These are phyloP conservation scores for Panurus biarmicus DNA, from an alignment of 2,113 vertebrate species.

Conservation along the genomic window DNA sequence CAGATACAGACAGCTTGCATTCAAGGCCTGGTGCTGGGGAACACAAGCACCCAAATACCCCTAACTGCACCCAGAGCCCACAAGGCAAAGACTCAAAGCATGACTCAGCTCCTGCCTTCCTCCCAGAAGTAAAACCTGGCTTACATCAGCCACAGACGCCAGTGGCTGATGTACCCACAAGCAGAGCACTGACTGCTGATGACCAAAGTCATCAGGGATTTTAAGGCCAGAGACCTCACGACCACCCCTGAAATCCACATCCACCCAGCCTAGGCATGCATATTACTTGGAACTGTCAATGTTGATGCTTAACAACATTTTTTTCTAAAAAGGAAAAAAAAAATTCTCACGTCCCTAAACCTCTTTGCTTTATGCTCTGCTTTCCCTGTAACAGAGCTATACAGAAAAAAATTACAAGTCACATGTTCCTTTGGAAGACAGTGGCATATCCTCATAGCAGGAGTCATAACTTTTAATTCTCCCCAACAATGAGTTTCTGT, in stretches of 20 bases:
- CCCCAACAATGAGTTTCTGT: neutral
- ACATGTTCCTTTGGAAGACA: neutral
- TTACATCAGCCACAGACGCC: neutral
- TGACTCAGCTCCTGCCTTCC: neutral
- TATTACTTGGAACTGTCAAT: neutral
- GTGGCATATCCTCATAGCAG: neutral
- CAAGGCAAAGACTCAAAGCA: neutral
- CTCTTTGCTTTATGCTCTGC: neutral
- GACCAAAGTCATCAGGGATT: neutral
- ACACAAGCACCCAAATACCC: neutral
- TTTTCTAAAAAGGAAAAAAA: fast-evolving
- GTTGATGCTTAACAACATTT: neutral
- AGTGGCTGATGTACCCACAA: fast-evolving
- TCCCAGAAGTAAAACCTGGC: neutral
- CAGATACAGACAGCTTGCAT: neutral
- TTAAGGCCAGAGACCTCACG: neutral
- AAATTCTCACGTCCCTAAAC: neutral
- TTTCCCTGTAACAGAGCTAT: neutral
- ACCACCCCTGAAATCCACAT: neutral
- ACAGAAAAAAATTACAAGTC: neutral
- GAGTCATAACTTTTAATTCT: conserved; percentile 10
- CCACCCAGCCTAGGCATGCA: neutral
- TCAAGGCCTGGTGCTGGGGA: neutral
- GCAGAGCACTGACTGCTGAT: neutral
- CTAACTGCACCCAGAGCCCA: neutral